A percentile compares a stretch with the other conserved stretches of the same genome.
Evolutionary conservation across 2,113 vertebrate genomes (phyloP).

Genomic region (Rhabdomys dilectus): DNA sequence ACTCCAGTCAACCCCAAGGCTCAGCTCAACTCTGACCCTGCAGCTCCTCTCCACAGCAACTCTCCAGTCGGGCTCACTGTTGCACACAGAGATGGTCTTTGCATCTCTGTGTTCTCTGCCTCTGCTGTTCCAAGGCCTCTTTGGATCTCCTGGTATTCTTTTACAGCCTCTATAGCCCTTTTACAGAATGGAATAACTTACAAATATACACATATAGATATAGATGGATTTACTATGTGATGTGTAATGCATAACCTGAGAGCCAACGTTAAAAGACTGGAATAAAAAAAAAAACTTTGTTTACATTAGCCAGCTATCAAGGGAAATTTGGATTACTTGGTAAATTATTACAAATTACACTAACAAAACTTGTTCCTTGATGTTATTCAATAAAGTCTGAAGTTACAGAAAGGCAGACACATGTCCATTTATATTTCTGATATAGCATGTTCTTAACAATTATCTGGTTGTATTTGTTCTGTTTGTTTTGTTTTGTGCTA

Average conservation of each 20-base stretch:
- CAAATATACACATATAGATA: neutral
- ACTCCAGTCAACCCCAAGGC: neutral
- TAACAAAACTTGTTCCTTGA: neutral
- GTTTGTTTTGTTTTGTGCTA: neutral
- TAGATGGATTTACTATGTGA: neutral
- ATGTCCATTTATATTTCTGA: neutral
- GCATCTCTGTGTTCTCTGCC: neutral
- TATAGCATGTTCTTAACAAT: neutral
- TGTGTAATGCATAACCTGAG: neutral
- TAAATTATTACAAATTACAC: no score
- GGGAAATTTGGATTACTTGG: no score
- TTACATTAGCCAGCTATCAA: neutral
- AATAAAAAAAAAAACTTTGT: neutral
- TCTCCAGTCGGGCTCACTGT: neutral
- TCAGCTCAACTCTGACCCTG: neutral
- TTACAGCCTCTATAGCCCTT: no score
- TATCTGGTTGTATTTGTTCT: no score
- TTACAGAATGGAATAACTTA: neutral
- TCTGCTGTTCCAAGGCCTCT: neutral
- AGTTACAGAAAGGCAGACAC: neutral
- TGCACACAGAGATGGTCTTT: neutral
- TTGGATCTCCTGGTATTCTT: no score
- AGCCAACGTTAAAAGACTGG: neutral
- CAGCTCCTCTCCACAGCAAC: neutral
- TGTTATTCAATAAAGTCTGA: neutral